Evolutionary conservation across 2,113 vertebrate species (phyloP), one percentile per base, ranked within the genome.

Genomic region (Craseonycteris thonglongyai): DNA sequence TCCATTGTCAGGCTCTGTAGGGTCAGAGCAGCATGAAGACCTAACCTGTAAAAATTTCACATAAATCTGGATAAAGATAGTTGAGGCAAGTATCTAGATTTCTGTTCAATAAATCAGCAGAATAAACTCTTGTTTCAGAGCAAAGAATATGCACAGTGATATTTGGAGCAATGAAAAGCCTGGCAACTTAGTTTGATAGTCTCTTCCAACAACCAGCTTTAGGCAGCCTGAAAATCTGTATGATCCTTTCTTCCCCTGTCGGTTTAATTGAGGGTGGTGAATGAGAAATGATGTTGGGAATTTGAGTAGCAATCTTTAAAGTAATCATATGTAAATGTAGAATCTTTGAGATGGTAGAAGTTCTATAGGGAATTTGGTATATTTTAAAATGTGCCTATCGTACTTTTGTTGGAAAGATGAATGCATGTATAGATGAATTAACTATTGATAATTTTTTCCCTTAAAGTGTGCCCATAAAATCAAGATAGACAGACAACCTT

Each of bases 361-460:
- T 63, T 91, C 58, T 79, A 91, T 92, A 71, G 92, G 47, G 12
- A 93, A 76, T 90, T 93, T 72, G 6, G 21, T 80, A 38, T 93
- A 33, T 81, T 95, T 89, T 84, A 10, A 38, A 95, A 80, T 79
- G 58, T 66, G 13, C 21, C 19, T 78, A 5, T 85, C 24, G n/a
- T 68, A 42, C n/a, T 71, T 90, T 76, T 75, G 54, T 93, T 94
- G 63, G 94, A 86, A 86, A 69, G 21, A 66, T 71, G 26, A 84
- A 81, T 91, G 14, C 78, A 28, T 54, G 54, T 75, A 45, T 56
- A 90, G 18, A 87, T 87, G 28, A 76, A 51, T 85, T 68, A 82
- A 54, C 28, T 79, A 28, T 80, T 21, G 28, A 42, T 94, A 79
- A 91, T 86, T 33, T 94, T 19, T 93, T 91, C 16, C 42, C 33